Evolutionary conservation across 2,113 vertebrate species (phyloP).

Genomic region (Pica pica): DNA sequence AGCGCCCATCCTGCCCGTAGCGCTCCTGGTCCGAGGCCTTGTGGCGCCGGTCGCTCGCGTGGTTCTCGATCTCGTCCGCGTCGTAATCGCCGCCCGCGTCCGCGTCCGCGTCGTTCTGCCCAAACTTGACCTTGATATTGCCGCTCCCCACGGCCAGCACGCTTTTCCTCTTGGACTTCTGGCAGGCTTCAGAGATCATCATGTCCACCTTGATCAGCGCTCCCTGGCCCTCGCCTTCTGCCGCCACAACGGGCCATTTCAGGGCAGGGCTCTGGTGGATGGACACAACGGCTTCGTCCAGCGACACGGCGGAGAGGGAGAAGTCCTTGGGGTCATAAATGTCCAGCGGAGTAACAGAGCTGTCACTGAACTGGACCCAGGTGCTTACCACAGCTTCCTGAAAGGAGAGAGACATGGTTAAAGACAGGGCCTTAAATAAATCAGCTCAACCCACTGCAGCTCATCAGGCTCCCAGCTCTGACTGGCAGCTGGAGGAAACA

Average conservation of each 20-base stretch:
- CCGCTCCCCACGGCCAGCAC: slow-evolving; percentile 84
- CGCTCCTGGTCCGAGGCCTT: slow-evolving; percentile 75
- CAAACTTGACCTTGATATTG: slow-evolving; percentile 85
- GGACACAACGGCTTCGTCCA: slow-evolving; percentile 83
- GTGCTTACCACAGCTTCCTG: slow-evolving; percentile 92
- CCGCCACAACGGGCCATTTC: slow-evolving; percentile 81
- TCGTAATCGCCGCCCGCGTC: slow-evolving; percentile 62
- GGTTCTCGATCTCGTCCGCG: slow-evolving; percentile 80
- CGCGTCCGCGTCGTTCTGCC: slow-evolving; percentile 71
- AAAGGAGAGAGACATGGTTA: slow-evolving; percentile 29
- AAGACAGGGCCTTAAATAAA: neutral
- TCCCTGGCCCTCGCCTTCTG: slow-evolving; percentile 90
- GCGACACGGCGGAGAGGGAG: slow-evolving; percentile 81
- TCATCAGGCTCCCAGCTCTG: neutral
- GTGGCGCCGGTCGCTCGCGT: slow-evolving; percentile 78
- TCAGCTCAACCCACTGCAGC: neutral
- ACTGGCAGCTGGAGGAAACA: neutral
- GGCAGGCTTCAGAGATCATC: slow-evolving; percentile 88
- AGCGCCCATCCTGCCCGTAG: slow-evolving; percentile 73
- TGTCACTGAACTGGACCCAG: slow-evolving; percentile 97
- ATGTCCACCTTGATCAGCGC: slow-evolving; percentile 87
- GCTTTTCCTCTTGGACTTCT: slow-evolving; percentile 91
- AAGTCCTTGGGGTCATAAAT: slow-evolving; percentile 88
- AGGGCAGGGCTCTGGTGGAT: slow-evolving; percentile 68
- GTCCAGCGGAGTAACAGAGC: slow-evolving; percentile 88